phyloP scores from a whole-genome alignment of 2,113 vertebrate genomes.

The Scolopax mira region DNA sequence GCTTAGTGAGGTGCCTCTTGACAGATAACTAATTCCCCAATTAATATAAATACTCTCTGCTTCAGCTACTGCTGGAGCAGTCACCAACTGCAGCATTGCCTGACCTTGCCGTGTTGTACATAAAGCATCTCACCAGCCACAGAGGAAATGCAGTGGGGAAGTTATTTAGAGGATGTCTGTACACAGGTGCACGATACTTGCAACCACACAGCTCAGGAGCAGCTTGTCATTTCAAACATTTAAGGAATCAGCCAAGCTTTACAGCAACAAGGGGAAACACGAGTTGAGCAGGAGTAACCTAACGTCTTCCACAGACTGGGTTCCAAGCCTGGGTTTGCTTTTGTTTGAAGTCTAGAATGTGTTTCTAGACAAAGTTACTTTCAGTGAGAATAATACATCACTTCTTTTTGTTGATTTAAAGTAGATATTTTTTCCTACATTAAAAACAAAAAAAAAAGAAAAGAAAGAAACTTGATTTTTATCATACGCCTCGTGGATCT shows the following conservation, averaged over 20 bases:
- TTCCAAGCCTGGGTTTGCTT: not conserved
- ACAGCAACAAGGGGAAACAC: slow-evolving; percentile 1
- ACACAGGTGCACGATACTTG: not conserved
- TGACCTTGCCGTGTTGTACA: not conserved
- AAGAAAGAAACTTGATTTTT: not conserved
- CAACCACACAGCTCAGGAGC: not conserved
- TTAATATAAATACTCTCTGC: slow-evolving; percentile 29
- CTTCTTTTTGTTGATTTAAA: not conserved
- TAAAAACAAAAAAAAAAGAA: not conserved
- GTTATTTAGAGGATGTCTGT: not conserved
- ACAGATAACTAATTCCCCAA: slow-evolving; percentile 19
- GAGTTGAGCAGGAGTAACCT: not conserved
- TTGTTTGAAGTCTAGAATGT: not conserved
- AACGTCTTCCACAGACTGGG: not conserved
- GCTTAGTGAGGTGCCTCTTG: not conserved
- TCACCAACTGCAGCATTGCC: not conserved
- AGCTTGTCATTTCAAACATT: not conserved
- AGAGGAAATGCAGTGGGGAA: not conserved
- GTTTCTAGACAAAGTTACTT: not conserved
- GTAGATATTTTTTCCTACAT: not conserved
- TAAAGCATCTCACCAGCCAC: not conserved
- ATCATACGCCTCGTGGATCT: not conserved
- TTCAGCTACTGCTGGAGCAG: not conserved
- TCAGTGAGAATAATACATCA: not conserved
- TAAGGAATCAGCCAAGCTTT: slow-evolving; percentile 35